Conservation (phyloP, 2,113 vertebrate genomes). For the Chaenocephalus aceratus region DNA sequence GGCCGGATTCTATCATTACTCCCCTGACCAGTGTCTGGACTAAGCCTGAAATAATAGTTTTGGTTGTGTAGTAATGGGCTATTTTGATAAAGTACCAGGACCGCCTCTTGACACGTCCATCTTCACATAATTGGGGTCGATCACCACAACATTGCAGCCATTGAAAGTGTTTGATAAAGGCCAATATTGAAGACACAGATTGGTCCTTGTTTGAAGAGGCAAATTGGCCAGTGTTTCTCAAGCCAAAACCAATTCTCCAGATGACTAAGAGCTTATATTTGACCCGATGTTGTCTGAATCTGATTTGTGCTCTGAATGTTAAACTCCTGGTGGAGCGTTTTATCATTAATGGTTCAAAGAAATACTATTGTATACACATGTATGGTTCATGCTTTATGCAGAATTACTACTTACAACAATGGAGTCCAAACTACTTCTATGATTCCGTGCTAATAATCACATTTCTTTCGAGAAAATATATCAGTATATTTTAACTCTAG, state of each 20-base stretch:
- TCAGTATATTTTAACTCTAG: background rate
- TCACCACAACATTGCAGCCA: background rate
- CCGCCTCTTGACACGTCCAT: background rate
- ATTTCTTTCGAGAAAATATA: background rate
- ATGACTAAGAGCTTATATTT: background rate
- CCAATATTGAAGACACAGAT: background rate
- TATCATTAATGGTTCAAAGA: background rate
- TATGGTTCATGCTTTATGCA: background rate
- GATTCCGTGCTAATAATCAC: background rate
- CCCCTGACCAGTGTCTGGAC: background rate
- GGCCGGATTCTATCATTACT: background rate
- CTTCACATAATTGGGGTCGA: slow-evolving; percentile 8
- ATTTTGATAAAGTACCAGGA: slow-evolving; percentile 10
- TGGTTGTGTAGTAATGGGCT: background rate
- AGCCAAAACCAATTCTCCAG: background rate
- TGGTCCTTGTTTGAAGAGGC: background rate
- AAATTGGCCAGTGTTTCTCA: background rate
- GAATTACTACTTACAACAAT: background rate
- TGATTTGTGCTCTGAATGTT: background rate
- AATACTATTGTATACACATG: background rate
- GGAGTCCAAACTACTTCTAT: background rate
- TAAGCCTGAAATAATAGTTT: slow-evolving; percentile 29
- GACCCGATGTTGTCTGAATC: background rate
- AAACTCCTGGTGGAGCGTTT: background rate
- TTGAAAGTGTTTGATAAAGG: background rate